These are phyloP conservation scores for Mastomys natalensis DNA, from an alignment of 2,113 vertebrate genomes.

Conservation along the genomic window DNA sequence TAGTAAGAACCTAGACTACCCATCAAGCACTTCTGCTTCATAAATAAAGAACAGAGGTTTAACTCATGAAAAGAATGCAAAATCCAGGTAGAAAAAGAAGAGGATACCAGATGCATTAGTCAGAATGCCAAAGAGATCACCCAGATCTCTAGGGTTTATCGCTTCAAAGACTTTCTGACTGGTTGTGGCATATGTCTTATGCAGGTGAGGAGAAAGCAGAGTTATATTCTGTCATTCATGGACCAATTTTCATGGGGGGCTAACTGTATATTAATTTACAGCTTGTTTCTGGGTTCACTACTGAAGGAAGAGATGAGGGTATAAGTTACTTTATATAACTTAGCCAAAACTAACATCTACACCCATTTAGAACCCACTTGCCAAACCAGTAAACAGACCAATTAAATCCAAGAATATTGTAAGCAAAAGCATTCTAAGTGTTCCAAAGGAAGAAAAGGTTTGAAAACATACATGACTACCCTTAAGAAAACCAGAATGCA, in stretches of 20 bases:
- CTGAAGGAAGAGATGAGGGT: background rate
- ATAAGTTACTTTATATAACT: background rate
- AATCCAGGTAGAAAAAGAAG: slow-evolving; percentile 27
- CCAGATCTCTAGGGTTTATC: background rate
- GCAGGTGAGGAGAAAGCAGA: background rate
- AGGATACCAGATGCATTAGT: background rate
- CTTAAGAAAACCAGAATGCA: background rate
- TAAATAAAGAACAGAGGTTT: slow-evolving; percentile 38
- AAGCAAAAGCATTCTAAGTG: background rate
- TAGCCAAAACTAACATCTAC: background rate
- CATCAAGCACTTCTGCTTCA: background rate
- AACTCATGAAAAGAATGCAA: background rate
- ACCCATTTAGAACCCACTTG: background rate
- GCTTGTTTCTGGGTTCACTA: background rate
- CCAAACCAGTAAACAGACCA: background rate
- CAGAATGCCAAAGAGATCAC: background rate
- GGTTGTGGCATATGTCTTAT: background rate
- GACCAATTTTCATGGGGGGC: background rate
- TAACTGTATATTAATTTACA: background rate
- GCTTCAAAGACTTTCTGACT: background rate
- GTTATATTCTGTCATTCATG: background rate
- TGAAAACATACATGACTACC: background rate
- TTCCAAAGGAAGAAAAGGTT: background rate
- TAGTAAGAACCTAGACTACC: background rate
- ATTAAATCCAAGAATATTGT: background rate